These are phyloP conservation scores for Scleropages formosus DNA, from an alignment of 2,797 vertebrate species.

Conservation along the genomic window DNA sequence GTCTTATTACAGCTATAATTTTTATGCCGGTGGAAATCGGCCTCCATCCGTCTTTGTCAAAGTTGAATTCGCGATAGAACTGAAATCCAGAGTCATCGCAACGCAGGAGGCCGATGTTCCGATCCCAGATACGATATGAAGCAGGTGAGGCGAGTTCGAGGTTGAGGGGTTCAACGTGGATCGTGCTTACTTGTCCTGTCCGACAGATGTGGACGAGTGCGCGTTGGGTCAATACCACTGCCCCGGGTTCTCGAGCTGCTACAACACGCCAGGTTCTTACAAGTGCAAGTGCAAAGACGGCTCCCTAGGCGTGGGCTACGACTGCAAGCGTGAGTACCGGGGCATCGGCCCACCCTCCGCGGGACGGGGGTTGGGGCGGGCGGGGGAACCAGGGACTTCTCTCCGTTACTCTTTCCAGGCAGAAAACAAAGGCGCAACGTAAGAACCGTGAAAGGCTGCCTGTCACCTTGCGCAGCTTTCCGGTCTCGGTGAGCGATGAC, in stretches of 20 bases:
- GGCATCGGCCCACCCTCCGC: too few species aligned
- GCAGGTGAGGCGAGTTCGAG: neutral
- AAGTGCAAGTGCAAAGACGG: constrained; percentile 92
- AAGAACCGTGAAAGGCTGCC: constrained; percentile 47
- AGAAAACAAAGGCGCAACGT: constrained; percentile 33
- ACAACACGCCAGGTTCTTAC: constrained; percentile 92
- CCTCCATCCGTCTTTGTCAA: constrained; percentile 17
- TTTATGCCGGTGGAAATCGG: neutral
- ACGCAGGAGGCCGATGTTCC: too few species aligned
- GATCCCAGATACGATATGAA: too few species aligned
- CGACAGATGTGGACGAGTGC: constrained; percentile 92
- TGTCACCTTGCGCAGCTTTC: constrained; percentile 43
- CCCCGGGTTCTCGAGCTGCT: constrained; percentile 79
- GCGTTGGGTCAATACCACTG: constrained; percentile 80
- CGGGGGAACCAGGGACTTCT: constrained; percentile 13
- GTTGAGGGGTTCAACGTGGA: too few species aligned
- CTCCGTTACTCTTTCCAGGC: constrained; percentile 11
- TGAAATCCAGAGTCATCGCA: neutral
- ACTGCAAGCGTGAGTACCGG: constrained; percentile 82
- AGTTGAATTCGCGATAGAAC: constrained; percentile 16
- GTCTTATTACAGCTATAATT: neutral
- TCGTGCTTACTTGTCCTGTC: neutral
- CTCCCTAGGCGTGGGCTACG: constrained; percentile 80
- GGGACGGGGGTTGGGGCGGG: constrained; percentile 17
- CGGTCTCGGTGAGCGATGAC: constrained; percentile 32